Percentiles rank a stretch among this genome's conserved stretches.
These are phyloP conservation scores for Eunapius fragilis DNA, from an alignment of 37 sponge, comb jelly and placozoan genomes.

Conservation along the genomic window DNA sequence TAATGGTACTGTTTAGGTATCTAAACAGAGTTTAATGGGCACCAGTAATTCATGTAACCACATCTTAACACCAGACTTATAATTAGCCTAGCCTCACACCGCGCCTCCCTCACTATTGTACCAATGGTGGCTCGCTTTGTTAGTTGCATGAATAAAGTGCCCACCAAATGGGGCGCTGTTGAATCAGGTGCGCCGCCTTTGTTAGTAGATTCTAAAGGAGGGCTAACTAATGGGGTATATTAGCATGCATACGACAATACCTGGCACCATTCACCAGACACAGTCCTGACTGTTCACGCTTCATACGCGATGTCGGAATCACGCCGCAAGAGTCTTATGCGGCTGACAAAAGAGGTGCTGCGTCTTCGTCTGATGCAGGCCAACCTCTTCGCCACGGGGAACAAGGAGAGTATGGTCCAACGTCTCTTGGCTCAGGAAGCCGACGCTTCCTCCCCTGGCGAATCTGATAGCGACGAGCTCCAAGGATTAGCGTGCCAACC, in stretches of 20 bases:
- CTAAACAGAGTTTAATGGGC: no score
- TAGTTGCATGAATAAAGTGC: no score
- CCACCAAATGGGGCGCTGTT: background rate
- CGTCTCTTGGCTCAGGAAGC: background rate
- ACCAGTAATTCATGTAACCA: no score
- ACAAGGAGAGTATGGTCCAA: background rate
- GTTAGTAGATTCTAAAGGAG: background rate
- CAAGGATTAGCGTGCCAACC: background rate
- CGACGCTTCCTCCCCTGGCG: background rate
- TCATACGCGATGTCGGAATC: background rate
- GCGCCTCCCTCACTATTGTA: no score
- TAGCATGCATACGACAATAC: background rate
- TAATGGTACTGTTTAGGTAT: no score
- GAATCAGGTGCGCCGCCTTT: background rate
- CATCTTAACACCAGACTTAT: no score
- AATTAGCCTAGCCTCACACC: no score
- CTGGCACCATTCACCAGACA: background rate
- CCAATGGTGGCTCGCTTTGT: no score
- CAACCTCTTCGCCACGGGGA: background rate
- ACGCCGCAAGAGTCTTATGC: background rate
- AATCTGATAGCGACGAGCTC: background rate
- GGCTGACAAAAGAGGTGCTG: background rate
- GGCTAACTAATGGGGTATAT: background rate
- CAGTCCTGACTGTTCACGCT: background rate
- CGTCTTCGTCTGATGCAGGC: background rate